Percentiles rank a stretch among this genome's conserved stretches.
These are phyloP conservation scores for Hedya salicella DNA, from an alignment of 2,888 invertebrate genomes.

Conservation along the genomic window DNA sequence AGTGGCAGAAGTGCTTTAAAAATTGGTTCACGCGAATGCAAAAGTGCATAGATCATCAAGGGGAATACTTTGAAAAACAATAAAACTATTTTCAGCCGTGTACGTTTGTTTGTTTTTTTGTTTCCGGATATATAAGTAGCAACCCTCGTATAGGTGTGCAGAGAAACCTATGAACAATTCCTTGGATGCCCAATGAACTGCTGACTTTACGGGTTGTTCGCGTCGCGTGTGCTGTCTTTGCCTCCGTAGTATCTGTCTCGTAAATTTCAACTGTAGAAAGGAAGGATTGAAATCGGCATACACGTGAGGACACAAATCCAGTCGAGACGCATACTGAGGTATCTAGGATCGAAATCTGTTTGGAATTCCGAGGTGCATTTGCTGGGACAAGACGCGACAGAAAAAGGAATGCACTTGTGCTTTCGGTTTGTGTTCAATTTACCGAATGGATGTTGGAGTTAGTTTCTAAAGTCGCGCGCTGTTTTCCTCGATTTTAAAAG, in stretches of 20 bases:
- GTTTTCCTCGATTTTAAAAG: no score
- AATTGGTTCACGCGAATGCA: no score
- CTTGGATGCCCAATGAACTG: background rate
- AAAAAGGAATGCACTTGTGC: conserved; percentile 18
- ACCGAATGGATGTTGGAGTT: background rate
- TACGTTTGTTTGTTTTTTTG: no score
- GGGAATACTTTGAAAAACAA: no score
- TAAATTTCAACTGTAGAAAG: background rate
- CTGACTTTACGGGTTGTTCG: no score
- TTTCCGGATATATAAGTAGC: no score
- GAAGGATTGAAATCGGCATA: background rate
- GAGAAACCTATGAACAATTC: background rate
- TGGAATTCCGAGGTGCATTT: conserved; percentile 25
- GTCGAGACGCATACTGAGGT: background rate
- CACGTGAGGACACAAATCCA: background rate
- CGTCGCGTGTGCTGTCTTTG: background rate
- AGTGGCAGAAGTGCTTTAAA: no score
- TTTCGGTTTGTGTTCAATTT: conserved; percentile 15
- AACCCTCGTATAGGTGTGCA: no score
- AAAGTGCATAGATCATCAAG: no score
- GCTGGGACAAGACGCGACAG: conserved; percentile 7
- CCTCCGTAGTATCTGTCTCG: background rate
- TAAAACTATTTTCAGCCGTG: no score
- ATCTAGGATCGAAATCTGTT: conserved; percentile 16
- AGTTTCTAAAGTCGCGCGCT: background rate